Percentiles rank a stretch among this genome's conserved stretches.
phyloP scores from a whole-genome alignment of 37 sponge, comb jelly and placozoan genomes.

The Diacarnus erythraeanus region DNA sequence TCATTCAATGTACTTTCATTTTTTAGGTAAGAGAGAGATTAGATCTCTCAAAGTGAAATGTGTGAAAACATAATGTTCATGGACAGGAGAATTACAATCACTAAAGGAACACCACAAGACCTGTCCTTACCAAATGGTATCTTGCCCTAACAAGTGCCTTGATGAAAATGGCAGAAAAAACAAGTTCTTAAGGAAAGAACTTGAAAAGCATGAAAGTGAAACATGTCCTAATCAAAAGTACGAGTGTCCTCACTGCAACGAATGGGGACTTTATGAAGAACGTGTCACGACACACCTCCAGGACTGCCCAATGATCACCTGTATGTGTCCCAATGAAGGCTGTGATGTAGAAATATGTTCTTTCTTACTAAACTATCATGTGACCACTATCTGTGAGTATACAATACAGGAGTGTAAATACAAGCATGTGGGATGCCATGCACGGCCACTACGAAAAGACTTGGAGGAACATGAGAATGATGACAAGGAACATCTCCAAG shows the following conservation, averaged over 20 bases:
- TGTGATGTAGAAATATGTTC: neutral
- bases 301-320: slow-evolving; percentile 12
- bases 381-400: neutral
- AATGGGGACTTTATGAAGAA: slow-evolving; percentile 4
- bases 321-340: slow-evolving; percentile 11
- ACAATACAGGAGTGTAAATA: slow-evolving; percentile 13
- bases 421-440: slow-evolving; percentile 17
- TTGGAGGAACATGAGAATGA: slow-evolving; percentile 19
- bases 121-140: slow-evolving; percentile 5
- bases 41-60: slow-evolving; percentile 23
- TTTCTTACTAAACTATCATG: neutral
- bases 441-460: neutral
- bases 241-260: slow-evolving; percentile 14
- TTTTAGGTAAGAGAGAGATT: slow-evolving; percentile 17
- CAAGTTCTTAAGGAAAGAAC: slow-evolving; percentile 2
- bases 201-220: neutral
- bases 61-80: slow-evolving; percentile 3
- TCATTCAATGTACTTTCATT: too few relatives aligned
- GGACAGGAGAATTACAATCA: slow-evolving; percentile 21
- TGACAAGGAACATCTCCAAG: neutral
- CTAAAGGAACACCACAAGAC: slow-evolving; percentile 11
- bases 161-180: neutral
- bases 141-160: slow-evolving; percentile 27
- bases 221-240: slow-evolving; percentile 19
- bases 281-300: slow-evolving; percentile 2